These are phyloP conservation scores for Periophthalmus magnuspinnatus DNA, from an alignment of 2,797 vertebrate genomes.

Conservation along the genomic window DNA sequence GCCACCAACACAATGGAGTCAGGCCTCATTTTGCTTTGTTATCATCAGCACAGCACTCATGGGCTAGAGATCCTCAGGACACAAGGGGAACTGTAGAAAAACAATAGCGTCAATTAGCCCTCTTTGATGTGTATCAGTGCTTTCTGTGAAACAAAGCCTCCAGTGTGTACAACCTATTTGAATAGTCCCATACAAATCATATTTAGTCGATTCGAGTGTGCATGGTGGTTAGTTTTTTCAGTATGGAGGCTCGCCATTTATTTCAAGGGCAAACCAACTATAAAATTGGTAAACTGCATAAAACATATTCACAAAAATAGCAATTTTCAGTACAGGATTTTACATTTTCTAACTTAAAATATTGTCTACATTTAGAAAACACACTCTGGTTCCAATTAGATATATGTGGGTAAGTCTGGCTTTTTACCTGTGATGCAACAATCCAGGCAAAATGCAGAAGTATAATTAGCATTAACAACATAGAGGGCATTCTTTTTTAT, in stretches of 20 bases:
- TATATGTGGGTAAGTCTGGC: no score
- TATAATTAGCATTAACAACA: no score
- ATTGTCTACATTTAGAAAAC: no score
- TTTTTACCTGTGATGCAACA: no score
- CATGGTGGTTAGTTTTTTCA: not conserved
- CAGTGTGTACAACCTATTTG: not conserved
- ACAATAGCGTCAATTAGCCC: conserved; percentile 60
- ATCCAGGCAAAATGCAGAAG: no score
- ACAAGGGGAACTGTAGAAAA: conserved; percentile 46
- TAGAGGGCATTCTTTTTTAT: no score
- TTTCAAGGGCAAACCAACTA: no score
- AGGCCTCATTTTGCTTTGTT: conserved; percentile 61
- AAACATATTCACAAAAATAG: no score
- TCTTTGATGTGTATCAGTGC: conserved; percentile 35
- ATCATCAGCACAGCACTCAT: conserved; percentile 50
- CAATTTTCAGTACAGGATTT: no score
- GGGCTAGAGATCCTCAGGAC: conserved; percentile 43
- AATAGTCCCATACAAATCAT: not conserved
- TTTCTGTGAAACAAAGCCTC: conserved; percentile 38
- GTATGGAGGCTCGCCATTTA: not conserved
- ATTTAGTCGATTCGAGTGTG: not conserved
- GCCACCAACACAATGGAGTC: conserved; percentile 49
- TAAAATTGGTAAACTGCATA: no score
- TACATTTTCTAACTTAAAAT: no score
- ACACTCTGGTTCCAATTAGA: no score